Evolutionary conservation across 1,140 invertebrate genomes (phyloP).

Genomic region (Diuraphis noxia): DNA sequence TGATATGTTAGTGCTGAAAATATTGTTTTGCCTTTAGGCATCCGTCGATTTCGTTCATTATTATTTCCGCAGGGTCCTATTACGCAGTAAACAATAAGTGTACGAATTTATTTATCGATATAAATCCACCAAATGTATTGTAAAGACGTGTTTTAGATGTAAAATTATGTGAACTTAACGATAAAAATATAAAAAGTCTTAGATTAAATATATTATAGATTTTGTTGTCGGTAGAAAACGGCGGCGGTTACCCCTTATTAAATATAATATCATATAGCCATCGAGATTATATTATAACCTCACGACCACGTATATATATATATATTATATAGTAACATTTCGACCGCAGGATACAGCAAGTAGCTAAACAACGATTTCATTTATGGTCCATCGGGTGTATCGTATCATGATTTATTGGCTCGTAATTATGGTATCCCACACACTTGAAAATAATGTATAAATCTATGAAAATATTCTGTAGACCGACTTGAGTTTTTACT

Average conservation of each 20-base stretch:
- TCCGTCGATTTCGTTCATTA: constrained; percentile 12
- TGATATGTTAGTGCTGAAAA: background rate
- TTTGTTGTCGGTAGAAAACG: background rate
- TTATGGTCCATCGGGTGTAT: background rate
- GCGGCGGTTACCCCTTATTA: constrained; percentile 9
- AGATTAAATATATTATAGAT: constrained; percentile 11
- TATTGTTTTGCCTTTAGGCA: constrained; percentile 30
- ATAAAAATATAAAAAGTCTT: constrained; percentile 17
- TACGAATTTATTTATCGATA: background rate
- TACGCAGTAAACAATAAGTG: constrained; percentile 18
- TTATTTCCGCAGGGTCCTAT: constrained; percentile 32
- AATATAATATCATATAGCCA: background rate
- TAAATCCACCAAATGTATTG: no score
- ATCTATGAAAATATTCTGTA: constrained; percentile 1
- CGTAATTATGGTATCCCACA: constrained; percentile 43
- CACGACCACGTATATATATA: background rate
- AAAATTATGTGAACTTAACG: no score
- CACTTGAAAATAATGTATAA: constrained; percentile 13
- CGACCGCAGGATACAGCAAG: background rate
- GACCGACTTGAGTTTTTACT: background rate
- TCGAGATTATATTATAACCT: background rate
- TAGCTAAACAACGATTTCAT: constrained; percentile 49
- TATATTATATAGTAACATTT: background rate
- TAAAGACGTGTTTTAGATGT: no score
- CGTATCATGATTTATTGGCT: constrained; percentile 23